Evolutionary conservation across 1,140 invertebrate species (phyloP).

Genomic region (Rhynchophorus ferrugineus): DNA sequence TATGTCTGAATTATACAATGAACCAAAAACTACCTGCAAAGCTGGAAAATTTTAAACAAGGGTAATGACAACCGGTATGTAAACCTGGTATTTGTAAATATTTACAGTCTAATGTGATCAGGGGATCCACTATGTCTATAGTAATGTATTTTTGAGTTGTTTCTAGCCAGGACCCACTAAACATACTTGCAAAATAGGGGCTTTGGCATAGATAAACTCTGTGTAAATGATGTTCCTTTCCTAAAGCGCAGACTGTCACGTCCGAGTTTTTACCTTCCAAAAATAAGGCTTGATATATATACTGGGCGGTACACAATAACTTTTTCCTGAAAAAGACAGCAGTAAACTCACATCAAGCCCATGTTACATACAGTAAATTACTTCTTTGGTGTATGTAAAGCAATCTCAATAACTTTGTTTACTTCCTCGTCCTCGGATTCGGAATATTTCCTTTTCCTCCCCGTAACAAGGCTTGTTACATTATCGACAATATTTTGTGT

Average conservation of each 20-base stretch:
- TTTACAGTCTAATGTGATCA: conserved; percentile 63
- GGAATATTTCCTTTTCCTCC: conserved; percentile 34
- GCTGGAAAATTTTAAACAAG: conserved; percentile 39
- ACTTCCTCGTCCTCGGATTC: conserved; percentile 37
- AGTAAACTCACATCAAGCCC: too few species aligned
- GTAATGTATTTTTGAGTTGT: conserved; percentile 56
- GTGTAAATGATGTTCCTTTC: conserved; percentile 67
- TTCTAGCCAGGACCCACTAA: conserved; percentile 74
- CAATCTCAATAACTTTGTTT: conserved; percentile 39
- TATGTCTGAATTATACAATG: conserved; percentile 72
- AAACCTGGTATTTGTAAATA: conserved; percentile 13
- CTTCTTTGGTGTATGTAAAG: conserved; percentile 40
- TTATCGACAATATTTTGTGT: conserved; percentile 28
- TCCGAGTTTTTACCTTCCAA: conserved; percentile 71
- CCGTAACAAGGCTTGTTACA: conserved; percentile 33
- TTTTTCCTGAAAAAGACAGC: conserved; percentile 53
- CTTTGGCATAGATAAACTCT: conserved; percentile 76
- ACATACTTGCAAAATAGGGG: conserved; percentile 79
- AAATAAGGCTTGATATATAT: conserved; percentile 74
- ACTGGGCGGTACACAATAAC: conserved; percentile 64
- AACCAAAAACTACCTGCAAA: conserved; percentile 65
- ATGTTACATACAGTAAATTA: too few species aligned
- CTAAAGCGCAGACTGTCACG: conserved; percentile 63
- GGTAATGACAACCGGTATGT: not conserved
- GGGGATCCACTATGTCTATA: conserved; percentile 67